A percentile compares a stretch with the other conserved stretches of the same genome.
phyloP scores from a whole-genome alignment of 2,113 vertebrate species.

The Leucoraja erinaceus region DNA sequence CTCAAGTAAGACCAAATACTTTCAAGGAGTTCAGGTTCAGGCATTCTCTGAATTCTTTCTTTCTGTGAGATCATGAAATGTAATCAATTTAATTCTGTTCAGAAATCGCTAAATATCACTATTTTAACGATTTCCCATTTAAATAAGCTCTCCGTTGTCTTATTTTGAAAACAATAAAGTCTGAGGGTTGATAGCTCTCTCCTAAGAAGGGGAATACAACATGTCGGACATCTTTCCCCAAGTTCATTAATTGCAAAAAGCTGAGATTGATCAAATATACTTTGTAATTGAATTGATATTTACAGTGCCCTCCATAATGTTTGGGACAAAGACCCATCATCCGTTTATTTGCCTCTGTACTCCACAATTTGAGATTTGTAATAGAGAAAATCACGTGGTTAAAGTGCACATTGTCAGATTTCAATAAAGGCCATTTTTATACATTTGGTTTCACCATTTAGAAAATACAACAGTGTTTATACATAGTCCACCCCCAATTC shows the following conservation, averaged over 20 bases:
- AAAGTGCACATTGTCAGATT: too few species aligned
- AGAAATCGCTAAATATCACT: neutral
- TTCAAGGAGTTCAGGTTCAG: neutral
- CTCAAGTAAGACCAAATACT: too few species aligned
- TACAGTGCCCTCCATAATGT: too few species aligned
- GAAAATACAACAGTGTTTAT: too few species aligned
- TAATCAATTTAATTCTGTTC: neutral
- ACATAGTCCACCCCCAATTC: too few species aligned
- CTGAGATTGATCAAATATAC: neutral
- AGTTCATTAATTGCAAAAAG: neutral
- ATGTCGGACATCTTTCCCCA: neutral
- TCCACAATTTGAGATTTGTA: too few species aligned
- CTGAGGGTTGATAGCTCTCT: neutral
- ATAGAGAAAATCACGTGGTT: too few species aligned
- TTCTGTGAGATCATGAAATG: neutral
- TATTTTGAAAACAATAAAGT: neutral
- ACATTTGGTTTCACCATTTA: too few species aligned
- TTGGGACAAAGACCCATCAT: too few species aligned
- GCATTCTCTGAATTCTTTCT: neutral
- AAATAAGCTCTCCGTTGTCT: neutral
- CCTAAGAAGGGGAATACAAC: too few species aligned
- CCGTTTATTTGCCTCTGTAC: too few species aligned
- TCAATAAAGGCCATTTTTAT: too few species aligned
- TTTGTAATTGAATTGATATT: neutral
- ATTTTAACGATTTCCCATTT: neutral